phyloP scores from a whole-genome alignment of 2,797 vertebrate genomes.

The Sebastes itinus region DNA sequence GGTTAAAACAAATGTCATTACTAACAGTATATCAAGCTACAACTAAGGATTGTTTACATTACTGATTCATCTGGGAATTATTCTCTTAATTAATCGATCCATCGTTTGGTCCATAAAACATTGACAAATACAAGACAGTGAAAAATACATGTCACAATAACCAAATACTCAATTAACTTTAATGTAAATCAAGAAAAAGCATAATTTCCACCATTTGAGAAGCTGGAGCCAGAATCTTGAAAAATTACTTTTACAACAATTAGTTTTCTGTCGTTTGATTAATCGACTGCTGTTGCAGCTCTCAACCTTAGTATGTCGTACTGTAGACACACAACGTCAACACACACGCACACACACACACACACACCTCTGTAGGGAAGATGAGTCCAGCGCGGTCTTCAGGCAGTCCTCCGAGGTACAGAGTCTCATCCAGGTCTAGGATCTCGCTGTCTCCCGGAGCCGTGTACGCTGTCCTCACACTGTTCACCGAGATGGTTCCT shows the following conservation, averaged over 20 bases:
- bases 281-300: not conserved
- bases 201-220: not conserved
- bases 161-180: not conserved
- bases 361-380: slow-evolving; percentile 96
- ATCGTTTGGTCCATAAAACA: not conserved
- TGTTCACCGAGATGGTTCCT: slow-evolving; percentile 99
- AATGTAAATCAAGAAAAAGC: not conserved
- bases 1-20: too few relatives aligned
- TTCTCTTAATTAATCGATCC: not conserved
- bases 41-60: not conserved
- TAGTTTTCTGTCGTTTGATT: not conserved
- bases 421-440: slow-evolving; percentile 94
- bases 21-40: not conserved
- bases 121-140: not conserved
- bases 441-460: slow-evolving; percentile 99
- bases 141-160: not conserved
- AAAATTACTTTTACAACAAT: not conserved
- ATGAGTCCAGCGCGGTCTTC: slow-evolving; percentile 95
- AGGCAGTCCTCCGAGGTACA: slow-evolving; percentile 96
- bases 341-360: slow-evolving; percentile 85
- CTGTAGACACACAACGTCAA: slow-evolving; percentile 17
- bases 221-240: not conserved
- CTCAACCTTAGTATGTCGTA: not conserved
- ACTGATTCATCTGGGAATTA: not conserved
- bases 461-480: slow-evolving; percentile 92